phyloP scores from a whole-genome alignment of 2,797 vertebrate genomes.

The Pteronotus mesoamericanus region DNA sequence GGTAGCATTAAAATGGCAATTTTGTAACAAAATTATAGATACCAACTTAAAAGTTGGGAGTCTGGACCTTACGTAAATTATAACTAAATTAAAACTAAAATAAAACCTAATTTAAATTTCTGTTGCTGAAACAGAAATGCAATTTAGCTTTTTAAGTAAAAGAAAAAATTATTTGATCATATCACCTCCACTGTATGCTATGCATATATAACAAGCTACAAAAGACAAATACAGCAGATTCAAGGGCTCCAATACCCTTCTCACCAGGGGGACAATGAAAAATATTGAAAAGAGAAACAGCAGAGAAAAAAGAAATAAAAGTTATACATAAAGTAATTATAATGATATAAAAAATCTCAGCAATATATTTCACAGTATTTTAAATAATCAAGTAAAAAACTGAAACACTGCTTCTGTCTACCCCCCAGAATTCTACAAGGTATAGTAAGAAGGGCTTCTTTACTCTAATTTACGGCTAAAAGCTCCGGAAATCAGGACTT shows the following conservation, averaged over 20 bases:
- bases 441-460: neutral
- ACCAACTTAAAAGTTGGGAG: neutral
- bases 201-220: neutral
- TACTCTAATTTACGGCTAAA: neutral
- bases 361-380: neutral
- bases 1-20: neutral
- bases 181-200: neutral
- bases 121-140: neutral
- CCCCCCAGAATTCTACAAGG: neutral
- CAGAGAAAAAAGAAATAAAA: neutral
- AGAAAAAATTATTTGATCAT: neutral
- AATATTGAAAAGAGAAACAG: neutral
- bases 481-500: neutral
- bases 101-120: constrained; percentile 16
- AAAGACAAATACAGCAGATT: neutral
- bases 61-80: neutral
- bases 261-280: neutral
- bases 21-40: neutral
- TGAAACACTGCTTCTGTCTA: neutral
- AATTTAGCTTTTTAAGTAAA: neutral
- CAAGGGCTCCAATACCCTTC: neutral
- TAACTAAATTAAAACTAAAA: neutral
- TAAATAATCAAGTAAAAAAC: neutral
- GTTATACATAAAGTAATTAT: neutral
- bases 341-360: neutral